Conservation (phyloP, 2,797 vertebrate species). For the Lepus oiostolus region DNA sequence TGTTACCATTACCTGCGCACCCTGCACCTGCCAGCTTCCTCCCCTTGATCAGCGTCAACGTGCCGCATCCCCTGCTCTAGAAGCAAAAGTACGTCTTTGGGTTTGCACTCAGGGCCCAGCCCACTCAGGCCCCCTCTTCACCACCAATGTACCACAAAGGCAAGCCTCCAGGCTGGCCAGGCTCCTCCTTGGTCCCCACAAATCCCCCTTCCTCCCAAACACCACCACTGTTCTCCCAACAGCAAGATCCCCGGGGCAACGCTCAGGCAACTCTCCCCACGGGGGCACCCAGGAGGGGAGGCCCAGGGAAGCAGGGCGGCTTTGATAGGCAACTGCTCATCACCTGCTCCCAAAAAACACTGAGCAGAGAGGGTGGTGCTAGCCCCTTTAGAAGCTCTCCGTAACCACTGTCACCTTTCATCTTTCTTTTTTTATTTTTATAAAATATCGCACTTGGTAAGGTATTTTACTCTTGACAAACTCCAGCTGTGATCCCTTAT, state of each 20-base stretch:
- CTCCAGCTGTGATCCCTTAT: no score
- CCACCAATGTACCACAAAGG: neutral
- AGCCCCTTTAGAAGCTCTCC: neutral
- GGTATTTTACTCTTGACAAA: no score
- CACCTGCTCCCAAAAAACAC: neutral
- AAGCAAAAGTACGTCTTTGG: neutral
- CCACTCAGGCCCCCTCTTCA: neutral
- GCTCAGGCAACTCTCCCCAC: neutral
- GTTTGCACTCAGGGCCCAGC: neutral
- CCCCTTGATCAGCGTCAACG: neutral
- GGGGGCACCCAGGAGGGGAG: neutral
- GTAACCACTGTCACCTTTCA: neutral
- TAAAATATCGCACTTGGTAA: no score
- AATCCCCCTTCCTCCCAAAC: neutral
- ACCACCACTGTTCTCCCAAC: neutral
- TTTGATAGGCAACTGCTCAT: neutral
- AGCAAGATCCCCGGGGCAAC: no score
- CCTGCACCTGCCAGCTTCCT: neutral
- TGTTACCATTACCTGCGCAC: neutral
- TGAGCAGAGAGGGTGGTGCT: neutral
- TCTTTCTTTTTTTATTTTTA: neutral
- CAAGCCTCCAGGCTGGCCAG: neutral
- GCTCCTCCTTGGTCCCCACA: neutral
- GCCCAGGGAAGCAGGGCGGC: neutral
- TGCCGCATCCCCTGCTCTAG: neutral